These are phyloP conservation scores for Cremastinae sp. DNA, from an alignment of 2,888 invertebrate genomes.

Conservation along the genomic window DNA sequence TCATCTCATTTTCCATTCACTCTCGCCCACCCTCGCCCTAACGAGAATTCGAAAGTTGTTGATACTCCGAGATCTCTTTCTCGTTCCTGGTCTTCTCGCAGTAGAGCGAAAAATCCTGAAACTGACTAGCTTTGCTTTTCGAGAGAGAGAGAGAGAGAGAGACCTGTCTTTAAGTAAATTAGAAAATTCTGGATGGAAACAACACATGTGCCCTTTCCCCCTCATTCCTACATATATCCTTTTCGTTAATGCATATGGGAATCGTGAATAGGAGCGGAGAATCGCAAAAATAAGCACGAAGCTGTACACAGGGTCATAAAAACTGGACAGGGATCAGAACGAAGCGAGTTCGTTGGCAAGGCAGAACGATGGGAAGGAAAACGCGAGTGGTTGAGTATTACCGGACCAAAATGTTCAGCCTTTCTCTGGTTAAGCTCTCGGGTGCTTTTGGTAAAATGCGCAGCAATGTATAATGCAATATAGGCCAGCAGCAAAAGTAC, in stretches of 20 bases:
- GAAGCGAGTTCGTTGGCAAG: background rate
- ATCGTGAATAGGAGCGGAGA: background rate
- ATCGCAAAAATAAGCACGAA: background rate
- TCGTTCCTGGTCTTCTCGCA: background rate
- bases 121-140: background rate
- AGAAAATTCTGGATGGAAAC: slow-evolving; percentile 2
- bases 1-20: slow-evolving; percentile 27
- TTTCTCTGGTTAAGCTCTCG: slow-evolving; percentile 57
- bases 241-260: too few relatives aligned
- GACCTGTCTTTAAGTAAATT: slow-evolving; percentile 16
- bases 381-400: slow-evolving; percentile 51
- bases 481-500: slow-evolving; percentile 47
- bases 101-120: background rate
- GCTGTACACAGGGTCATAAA: slow-evolving; percentile 43
- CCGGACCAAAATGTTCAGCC: slow-evolving; percentile 56
- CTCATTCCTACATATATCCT: too few relatives aligned
- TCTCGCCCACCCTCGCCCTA: slow-evolving; percentile 13
- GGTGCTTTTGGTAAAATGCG: slow-evolving; percentile 56
- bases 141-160: background rate
- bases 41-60: slow-evolving; percentile 16
- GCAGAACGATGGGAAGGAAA: slow-evolving; percentile 20
- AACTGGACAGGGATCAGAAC: slow-evolving; percentile 27
- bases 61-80: slow-evolving; percentile 17
- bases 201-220: background rate
- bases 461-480: slow-evolving; percentile 60